Base-by-base conservation (phyloP, 1,140 invertebrate species). In the Pseudobourletiella spinata region DNA sequence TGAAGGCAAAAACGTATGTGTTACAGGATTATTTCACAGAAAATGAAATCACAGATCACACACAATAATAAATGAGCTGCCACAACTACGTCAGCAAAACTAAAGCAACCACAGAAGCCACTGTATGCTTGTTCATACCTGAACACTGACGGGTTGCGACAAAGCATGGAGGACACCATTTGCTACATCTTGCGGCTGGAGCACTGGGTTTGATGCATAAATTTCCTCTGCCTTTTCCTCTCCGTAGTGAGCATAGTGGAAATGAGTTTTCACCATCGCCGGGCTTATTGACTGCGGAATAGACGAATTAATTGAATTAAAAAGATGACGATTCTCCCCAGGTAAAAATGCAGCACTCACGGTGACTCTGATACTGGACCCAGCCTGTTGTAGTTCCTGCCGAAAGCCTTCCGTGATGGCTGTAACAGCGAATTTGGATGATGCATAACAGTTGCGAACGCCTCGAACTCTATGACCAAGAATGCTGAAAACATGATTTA, bases 261-360 rank as follows among this genome's bases (percentile, higher is more conserved):
- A 73, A 64, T 82, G 80, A 0, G 81, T 83, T 57, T 77, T 72
- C 2, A 82, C 79, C 3, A 79, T 55, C 2, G 81, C 82, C 1
- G 82, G 82, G 70, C 82, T 82, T 6, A 84, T 78, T 68, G 78
- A 79, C 81, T 83, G 64, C n/a, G n/a, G n/a, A n/a, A n/a, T n/a
- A n/a, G n/a, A n/a, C n/a, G n/a, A n/a, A n/a, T n/a, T n/a, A n/a
- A n/a, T n/a, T n/a, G n/a, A n/a, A n/a, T n/a, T n/a, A n/a, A n/a
- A n/a, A n/a, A n/a, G n/a, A n/a, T n/a, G n/a, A n/a, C n/a, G n/a
- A n/a, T n/a, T n/a, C n/a, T n/a, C n/a, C n/a, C n/a, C n/a, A n/a
- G n/a, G n/a, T n/a, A n/a, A n/a, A n/a, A n/a, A n/a, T 76, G 18
- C 43, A 6, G 50, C 30, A 25, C 29, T 44, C 52, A 72, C 71